Evolutionary conservation across 2,797 vertebrate species (phyloP), one percentile per base, ranked within the genome.

Genomic region (Diplodus puntazzo): DNA sequence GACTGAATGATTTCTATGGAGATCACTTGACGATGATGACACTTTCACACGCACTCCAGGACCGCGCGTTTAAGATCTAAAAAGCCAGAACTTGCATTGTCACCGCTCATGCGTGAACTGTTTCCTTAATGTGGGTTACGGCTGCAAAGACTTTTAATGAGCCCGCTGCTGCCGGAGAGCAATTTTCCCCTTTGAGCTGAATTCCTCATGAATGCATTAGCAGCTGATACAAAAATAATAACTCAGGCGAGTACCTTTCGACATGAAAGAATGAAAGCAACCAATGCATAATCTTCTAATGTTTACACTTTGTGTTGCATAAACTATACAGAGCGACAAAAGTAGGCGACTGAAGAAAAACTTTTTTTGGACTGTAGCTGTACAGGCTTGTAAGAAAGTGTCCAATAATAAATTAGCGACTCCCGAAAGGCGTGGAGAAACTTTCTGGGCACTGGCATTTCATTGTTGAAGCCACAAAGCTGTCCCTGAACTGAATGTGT

Each of bases 381-480:
- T 69, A 76, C 64, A 87, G 70, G 79, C 75, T 86, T 85, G 79
- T 74, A 71, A 75, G 79, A 87, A 88, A 89, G 82, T 87, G 83
- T 87, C 83, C 91, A 87, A 91, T 89, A 89, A 92, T 80, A 91
- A 82, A 93, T 87, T 12, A 88, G 79, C 86, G 67, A 83, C 79
- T 91, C 87, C 83, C 79, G 82, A 87, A 92, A 85, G 79, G 85
- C 82, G 18, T 62, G 69, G 81, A 80, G 76, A 89, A 92, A 90
- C 83, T 91, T 94, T 94, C 83, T 87, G 87, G 82, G 90, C 86
- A 83, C 58, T 85, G 90, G 81, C 57, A 77, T 88, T 84, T 93
- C 84, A 92, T 93, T 92, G 91, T 92, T 88, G 87, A 61, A 82
- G 84, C 75, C 86, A 83, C 86, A 95, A 93, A 94, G 89, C 90